Base-by-base conservation (phyloP, 2,797 vertebrate species). In the Sciaenops ocellatus region DNA sequence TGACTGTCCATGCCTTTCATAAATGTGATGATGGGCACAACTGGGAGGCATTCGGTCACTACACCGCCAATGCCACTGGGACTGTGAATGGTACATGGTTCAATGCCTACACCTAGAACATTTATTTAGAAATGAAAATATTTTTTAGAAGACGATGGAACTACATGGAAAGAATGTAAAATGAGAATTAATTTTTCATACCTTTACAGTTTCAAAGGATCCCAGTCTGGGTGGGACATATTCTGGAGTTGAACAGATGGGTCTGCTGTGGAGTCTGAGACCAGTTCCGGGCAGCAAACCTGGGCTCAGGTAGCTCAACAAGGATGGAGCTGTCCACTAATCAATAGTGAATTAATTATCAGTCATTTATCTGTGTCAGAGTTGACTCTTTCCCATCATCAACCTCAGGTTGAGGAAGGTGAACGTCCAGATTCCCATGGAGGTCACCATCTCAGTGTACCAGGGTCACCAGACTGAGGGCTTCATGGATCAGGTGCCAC, bases 221-320 rank as follows among this genome's bases (percentile, higher is more conserved):
- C 69, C 38, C 73, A 94, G 95, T 69, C 28, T 93, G 26, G 94
- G 94, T 1, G 95, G 95, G 13, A 93, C 94, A 0, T 96, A 95
- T 62, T 74, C 69, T 1, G 95, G 95, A 0, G 79, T 93, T 0
- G 93, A 96, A 80, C 84, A 80, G 2, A 95, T 95, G 95, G 95
- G 94, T 69, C 83, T 96, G 16, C 55, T 96, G 28, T 96, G 95
- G 95, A 95, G 95, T 59, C 88, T 96, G 76, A 91, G 84, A 76
- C 87, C 94, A 2, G 86, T 95, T 73, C 90, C 94, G 62, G 94
- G 94, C 47, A 95, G 93, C 79, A 91, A 90, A 86, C 73, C 85
- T 52, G 90, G 86, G 17, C 87, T 94, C 72, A 91, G 95, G 95
- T 95, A 76, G 0, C 5, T 3, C 17, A 3, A 17, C 6, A n/a